phyloP scores from a whole-genome alignment of 1,140 invertebrate species.

The Hesperophylax magnus region DNA sequence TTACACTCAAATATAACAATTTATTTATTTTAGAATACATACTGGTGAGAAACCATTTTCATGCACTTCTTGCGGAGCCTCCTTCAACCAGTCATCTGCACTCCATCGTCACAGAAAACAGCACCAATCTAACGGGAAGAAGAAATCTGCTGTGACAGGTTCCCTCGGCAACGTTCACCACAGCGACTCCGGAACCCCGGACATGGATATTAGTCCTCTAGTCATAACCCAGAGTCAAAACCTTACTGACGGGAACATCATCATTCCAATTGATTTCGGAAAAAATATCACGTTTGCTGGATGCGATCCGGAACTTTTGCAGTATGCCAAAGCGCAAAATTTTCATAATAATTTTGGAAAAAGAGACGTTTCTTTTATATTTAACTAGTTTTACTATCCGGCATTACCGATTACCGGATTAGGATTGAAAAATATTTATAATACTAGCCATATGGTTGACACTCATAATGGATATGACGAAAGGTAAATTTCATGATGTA shows the following conservation, averaged over 20 bases:
- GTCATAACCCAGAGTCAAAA: conserved; percentile 7
- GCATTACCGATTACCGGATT: no score
- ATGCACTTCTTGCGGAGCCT: conserved; percentile 32
- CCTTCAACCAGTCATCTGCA: conserved; percentile 43
- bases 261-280: not conserved
- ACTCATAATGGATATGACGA: no score
- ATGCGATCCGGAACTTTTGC: conserved; percentile 19
- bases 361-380: conserved; percentile 7
- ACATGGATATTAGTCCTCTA: not conserved
- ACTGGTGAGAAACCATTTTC: conserved; percentile 46
- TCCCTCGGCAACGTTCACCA: no score
- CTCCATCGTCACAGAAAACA: conserved; percentile 44
- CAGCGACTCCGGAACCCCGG: not conserved
- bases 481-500: no score
- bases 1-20: no score
- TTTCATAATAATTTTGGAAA: conserved; percentile 27
- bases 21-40: conserved; percentile 35
- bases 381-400: not conserved
- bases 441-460: no score
- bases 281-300: not conserved
- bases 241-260: conserved; percentile 1
- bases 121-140: conserved; percentile 25
- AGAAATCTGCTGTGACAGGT: not conserved
- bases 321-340: conserved; percentile 16
- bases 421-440: no score